These are phyloP conservation scores for Colistium nudipinnis DNA, from an alignment of 2,113 vertebrate species.

Conservation along the genomic window DNA sequence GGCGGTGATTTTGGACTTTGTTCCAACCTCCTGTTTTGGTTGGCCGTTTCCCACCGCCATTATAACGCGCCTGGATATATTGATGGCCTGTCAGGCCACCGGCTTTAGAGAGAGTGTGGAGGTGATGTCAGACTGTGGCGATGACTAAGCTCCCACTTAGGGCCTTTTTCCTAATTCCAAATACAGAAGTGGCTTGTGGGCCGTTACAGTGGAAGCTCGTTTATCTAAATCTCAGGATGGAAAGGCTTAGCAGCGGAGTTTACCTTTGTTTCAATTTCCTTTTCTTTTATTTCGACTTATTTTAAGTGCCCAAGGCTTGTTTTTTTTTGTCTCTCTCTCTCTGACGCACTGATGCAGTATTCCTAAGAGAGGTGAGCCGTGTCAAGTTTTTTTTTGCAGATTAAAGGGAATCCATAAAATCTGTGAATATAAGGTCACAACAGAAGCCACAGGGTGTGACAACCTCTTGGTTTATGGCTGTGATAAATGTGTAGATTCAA, in stretches of 20 bases:
- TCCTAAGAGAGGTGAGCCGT: background rate
- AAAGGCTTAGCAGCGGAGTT: constrained; percentile 3
- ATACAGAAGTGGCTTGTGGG: constrained; percentile 64
- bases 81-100: constrained; percentile 64
- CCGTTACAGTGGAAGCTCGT: constrained; percentile 49
- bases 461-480: too few relatives aligned
- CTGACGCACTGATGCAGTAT: background rate
- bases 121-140: constrained; percentile 41
- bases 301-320: background rate
- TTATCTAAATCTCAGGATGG: constrained; percentile 19
- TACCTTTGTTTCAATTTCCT: background rate
- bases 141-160: constrained; percentile 52
- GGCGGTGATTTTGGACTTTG: too few relatives aligned
- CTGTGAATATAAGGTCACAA: too few relatives aligned
- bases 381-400: too few relatives aligned
- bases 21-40: constrained; percentile 26
- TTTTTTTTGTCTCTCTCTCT: too few relatives aligned
- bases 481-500: too few relatives aligned
- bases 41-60: constrained; percentile 53
- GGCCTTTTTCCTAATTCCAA: constrained; percentile 54
- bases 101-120: constrained; percentile 27
- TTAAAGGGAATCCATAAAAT: too few relatives aligned
- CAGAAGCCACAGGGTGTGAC: too few relatives aligned
- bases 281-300: background rate
- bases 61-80: constrained; percentile 61